phyloP scores from a whole-genome alignment of 2,113 vertebrate genomes.

The Sinosuthora webbiana region DNA sequence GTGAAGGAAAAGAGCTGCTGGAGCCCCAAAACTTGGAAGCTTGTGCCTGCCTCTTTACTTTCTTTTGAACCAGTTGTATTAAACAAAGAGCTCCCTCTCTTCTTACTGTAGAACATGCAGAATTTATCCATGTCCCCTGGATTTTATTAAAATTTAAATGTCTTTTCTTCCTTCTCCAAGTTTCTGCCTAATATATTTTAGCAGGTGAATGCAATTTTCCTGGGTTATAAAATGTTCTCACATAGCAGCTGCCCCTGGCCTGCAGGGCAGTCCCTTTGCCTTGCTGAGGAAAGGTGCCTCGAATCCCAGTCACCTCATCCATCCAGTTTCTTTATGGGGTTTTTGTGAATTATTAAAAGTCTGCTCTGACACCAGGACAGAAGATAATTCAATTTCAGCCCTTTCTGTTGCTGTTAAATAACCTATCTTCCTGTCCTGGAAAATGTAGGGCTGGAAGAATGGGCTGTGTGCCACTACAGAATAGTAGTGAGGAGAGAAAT shows the following conservation, averaged over 20 bases:
- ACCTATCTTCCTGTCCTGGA: background rate
- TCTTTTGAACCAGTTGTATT: background rate
- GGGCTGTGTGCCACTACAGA: background rate
- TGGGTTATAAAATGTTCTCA: background rate
- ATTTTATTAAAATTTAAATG: background rate
- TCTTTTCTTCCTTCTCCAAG: background rate
- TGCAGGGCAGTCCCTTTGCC: background rate
- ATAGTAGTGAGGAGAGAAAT: background rate
- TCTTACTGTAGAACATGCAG: background rate
- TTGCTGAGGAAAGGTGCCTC: background rate
- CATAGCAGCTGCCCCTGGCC: background rate
- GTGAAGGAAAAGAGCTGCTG: background rate
- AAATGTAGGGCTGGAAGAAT: background rate
- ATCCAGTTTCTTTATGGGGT: background rate
- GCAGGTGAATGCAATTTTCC: background rate
- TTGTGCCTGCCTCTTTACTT: background rate
- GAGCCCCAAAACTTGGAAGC: background rate
- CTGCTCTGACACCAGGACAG: background rate
- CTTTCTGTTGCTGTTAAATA: background rate
- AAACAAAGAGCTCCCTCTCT: background rate
- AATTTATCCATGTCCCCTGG: background rate
- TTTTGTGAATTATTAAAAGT: background rate
- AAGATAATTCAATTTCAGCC: background rate
- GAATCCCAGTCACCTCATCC: background rate
- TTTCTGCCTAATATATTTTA: background rate